Evolutionary conservation across 2,888 invertebrate genomes (phyloP), one percentile per base, ranked within the genome.

Genomic region (Drosophila pseudotakahashii): DNA sequence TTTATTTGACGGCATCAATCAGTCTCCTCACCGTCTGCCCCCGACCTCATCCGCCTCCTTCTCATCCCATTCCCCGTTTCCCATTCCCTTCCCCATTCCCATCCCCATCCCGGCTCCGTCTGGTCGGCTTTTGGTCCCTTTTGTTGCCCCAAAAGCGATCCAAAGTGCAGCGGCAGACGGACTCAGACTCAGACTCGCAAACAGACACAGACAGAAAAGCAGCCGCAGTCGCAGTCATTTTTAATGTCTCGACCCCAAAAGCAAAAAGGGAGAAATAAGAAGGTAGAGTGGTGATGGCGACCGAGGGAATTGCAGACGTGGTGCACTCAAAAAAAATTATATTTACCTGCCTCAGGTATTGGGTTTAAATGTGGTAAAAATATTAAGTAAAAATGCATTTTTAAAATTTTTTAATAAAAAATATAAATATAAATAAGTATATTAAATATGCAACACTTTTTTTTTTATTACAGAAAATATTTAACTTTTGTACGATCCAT

Each of bases 1-100:
- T 82, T 82, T 87, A 66, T 66, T 82, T 82, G 82, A 76, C 82
- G 76, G 87, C 82, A 82, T 82, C 85, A 82, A 82, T 82, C 82
- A 82, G 82, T 87, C 71, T 62, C 69, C 70, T 14, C 34, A n/a
- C 54, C 63, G 26, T 30, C 34, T 26, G 47, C 36, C 47, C 16
- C 26, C 23, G n/a, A 30, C 45, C 14, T 7, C 30, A 7, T 30
- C 30, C 7, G 3, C 34, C 34, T 11, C 34, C 11, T 34, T 4
- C 34, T 3, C 32, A 34, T 11, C 16, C 19, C 34, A 34, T 34
- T 19, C 19, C 19, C 19, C 19, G 2, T 19, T 19, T 3, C 32
- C 41, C 41, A 16, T 16, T 23, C 36, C 42, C 19, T n/a, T 11
- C 10, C 34, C 34, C 34, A 11, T 11, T 34, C 34, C 34, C 34